Conservation (phyloP, 1,140 invertebrate species). For the Drosophila guanche region DNA sequence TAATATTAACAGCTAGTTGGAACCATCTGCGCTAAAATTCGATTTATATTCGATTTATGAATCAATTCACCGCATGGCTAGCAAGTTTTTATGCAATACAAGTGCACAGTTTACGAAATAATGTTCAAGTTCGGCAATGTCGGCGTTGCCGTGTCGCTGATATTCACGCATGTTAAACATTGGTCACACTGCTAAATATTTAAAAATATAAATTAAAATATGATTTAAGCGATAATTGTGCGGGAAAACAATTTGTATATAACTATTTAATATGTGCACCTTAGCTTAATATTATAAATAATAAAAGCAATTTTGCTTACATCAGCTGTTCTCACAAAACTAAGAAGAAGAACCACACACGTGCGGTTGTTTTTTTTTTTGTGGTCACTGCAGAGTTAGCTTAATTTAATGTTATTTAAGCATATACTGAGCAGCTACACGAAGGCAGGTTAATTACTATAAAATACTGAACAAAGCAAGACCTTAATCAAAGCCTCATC, state of each 20-base stretch:
- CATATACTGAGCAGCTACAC: slow-evolving; percentile 29
- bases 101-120: too few relatives aligned
- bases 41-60: too few relatives aligned
- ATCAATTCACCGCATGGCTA: too few relatives aligned
- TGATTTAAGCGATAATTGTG: too few relatives aligned
- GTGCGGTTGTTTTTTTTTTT: slow-evolving; percentile 26
- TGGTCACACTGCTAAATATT: slow-evolving; percentile 11
- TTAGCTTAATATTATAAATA: neutral
- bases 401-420: slow-evolving; percentile 48
- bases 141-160: slow-evolving; percentile 18
- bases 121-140: neutral
- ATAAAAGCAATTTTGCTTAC: neutral
- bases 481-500: neutral
- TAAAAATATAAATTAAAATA: too few relatives aligned
- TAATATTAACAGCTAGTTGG: too few relatives aligned
- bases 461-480: neutral
- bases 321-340: slow-evolving; percentile 18
- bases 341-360: slow-evolving; percentile 37
- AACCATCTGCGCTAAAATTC: too few relatives aligned
- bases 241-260: too few relatives aligned
- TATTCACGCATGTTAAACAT: neutral
- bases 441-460: slow-evolving; percentile 73
- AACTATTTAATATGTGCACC: too few relatives aligned
- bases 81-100: too few relatives aligned
- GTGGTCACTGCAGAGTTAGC: neutral